These are phyloP conservation scores for Neomorphus geoffroyi DNA, from an alignment of 2,797 vertebrate species.

Conservation along the genomic window DNA sequence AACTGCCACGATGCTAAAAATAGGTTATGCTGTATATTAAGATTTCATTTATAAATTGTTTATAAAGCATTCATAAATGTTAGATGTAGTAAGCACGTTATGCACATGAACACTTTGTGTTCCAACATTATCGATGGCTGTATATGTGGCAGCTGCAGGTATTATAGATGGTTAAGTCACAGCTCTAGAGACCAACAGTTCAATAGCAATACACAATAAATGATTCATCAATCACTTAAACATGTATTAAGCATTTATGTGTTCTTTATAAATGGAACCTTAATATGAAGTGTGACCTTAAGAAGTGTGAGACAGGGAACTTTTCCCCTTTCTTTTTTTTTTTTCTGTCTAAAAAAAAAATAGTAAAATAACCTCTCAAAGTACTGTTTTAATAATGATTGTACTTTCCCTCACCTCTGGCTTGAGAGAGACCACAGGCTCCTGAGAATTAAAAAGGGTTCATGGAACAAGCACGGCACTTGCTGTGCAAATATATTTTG, in stretches of 20 bases:
- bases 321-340: background rate
- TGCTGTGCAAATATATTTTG: background rate
- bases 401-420: background rate
- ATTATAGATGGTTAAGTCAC: slow-evolving; percentile 18
- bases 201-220: slow-evolving; percentile 42
- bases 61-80: slow-evolving; percentile 55
- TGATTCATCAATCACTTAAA: slow-evolving; percentile 49
- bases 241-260: slow-evolving; percentile 25
- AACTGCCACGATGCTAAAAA: slow-evolving; percentile 30
- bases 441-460: background rate
- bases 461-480: background rate
- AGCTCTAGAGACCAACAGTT: slow-evolving; percentile 8
- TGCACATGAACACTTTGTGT: background rate
- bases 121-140: background rate
- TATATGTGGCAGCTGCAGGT: background rate
- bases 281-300: slow-evolving; percentile 31
- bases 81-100: slow-evolving; percentile 35
- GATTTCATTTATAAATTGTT: slow-evolving; percentile 59
- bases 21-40: slow-evolving; percentile 29
- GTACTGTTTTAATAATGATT: background rate
- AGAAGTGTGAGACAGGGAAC: background rate
- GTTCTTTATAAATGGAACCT: slow-evolving; percentile 26
- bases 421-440: background rate
- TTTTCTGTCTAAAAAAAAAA: background rate
- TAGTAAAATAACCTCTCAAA: background rate